Percentiles rank a stretch among this genome's conserved stretches.
phyloP scores from a whole-genome alignment of 2,113 vertebrate species.

The Microcebus murinus region DNA sequence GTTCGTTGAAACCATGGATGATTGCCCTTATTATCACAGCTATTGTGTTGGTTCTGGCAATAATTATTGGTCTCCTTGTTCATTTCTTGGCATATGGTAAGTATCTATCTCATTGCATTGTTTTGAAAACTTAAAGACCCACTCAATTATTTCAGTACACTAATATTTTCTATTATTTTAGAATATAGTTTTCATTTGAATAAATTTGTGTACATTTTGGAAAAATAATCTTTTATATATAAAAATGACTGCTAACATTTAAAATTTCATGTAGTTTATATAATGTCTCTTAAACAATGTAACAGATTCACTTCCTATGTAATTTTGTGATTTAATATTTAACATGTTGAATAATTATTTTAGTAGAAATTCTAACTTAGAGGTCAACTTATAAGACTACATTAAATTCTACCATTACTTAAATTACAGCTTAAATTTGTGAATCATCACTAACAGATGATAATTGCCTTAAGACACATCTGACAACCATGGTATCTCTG shows the following conservation, averaged over 20 bases:
- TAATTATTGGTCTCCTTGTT: conserved; percentile 79
- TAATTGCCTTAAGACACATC: background rate
- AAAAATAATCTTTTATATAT: background rate
- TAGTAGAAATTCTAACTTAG: conserved; percentile 23
- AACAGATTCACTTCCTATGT: background rate
- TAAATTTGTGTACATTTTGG: background rate
- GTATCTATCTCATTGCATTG: conserved; percentile 35
- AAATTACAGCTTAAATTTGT: background rate
- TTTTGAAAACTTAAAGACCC: background rate
- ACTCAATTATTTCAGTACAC: background rate
- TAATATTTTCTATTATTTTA: conserved; percentile 3
- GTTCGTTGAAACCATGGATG: conserved; percentile 79
- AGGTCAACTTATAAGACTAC: background rate
- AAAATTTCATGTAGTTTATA: background rate
- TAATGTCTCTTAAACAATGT: background rate
- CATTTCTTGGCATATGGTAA: conserved; percentile 82
- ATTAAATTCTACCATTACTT: background rate
- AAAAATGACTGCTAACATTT: background rate
- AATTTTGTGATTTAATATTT: background rate
- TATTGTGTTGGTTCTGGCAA: conserved; percentile 61
- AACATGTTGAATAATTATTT: background rate
- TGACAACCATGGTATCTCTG: background rate
- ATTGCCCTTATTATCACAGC: conserved; percentile 70
- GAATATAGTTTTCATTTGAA: background rate
- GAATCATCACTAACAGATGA: background rate